Evolutionary conservation across 30 jellyfish, hydroid and myxozoan species (phyloP).

Genomic region (Hydractinia symbiolongicarpus): DNA sequence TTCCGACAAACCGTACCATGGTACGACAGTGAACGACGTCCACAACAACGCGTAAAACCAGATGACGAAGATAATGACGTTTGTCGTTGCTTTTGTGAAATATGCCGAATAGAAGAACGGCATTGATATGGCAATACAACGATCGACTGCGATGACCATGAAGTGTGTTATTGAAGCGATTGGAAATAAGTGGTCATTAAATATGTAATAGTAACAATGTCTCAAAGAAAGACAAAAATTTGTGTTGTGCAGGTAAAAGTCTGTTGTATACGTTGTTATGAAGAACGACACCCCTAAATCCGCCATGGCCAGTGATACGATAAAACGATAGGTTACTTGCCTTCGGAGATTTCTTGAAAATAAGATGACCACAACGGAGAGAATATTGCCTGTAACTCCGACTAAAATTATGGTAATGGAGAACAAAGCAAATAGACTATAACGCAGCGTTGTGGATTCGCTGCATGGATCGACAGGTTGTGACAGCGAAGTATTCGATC

Average conservation of each 20-base stretch:
- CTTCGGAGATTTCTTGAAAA: neutral
- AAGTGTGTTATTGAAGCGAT: conserved; percentile 10
- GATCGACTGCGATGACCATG: conserved; percentile 20
- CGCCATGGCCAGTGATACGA: conserved; percentile 8
- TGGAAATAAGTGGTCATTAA: neutral
- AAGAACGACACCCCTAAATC: neutral
- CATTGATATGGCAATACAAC: conserved; percentile 1
- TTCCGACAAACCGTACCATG: neutral
- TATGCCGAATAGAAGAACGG: neutral
- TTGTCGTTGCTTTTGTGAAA: neutral
- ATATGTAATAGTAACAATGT: neutral
- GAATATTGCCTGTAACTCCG: neutral
- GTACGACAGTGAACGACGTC: neutral
- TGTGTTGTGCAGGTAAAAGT: neutral
- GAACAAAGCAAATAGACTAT: neutral
- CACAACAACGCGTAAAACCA: conserved; percentile 4
- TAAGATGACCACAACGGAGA: neutral
- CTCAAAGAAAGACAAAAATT: neutral
- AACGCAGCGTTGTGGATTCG: neutral
- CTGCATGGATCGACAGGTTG: neutral
- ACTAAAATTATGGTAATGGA: neutral
- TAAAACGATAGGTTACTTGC: conserved; percentile 7
- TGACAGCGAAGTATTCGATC: neutral
- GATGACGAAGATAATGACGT: neutral
- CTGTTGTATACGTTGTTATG: neutral